Evolutionary conservation across 2,797 vertebrate genomes (phyloP).

Genomic region (Platyrinchus mystaceus): DNA sequence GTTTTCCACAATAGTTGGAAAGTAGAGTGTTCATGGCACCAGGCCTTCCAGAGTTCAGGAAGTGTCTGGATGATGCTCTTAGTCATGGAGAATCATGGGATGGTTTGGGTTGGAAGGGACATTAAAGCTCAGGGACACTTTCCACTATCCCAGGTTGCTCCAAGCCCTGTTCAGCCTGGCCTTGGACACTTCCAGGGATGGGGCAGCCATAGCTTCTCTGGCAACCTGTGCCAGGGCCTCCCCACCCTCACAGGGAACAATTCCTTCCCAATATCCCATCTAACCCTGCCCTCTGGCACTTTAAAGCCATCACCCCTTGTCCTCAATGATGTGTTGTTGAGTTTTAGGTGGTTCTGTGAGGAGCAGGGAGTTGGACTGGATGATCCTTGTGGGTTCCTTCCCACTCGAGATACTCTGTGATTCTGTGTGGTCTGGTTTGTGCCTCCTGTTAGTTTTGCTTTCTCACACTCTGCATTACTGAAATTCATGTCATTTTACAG

Average conservation of each 20-base stretch:
- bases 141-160: neutral
- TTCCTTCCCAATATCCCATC: neutral
- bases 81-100: neutral
- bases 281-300: neutral
- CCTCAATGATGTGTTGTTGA: accelerated
- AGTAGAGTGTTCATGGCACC: neutral
- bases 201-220: neutral
- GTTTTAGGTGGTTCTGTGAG: neutral
- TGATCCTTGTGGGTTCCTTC: neutral
- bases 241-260: accelerated
- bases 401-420: neutral
- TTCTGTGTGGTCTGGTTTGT: neutral
- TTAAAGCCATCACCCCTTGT: neutral
- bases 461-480: neutral
- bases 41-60: neutral
- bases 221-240: neutral
- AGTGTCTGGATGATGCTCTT: neutral
- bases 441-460: neutral
- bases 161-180: accelerated
- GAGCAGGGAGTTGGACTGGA: neutral
- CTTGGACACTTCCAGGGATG: neutral
- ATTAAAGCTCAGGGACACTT: neutral
- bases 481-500: neutral
- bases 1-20: neutral
- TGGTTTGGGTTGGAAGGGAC: neutral